Percentiles rank a stretch among this genome's conserved stretches.
These are phyloP conservation scores for Caradrina clavipalpis DNA, from an alignment of 2,888 invertebrate genomes.

Conservation along the genomic window DNA sequence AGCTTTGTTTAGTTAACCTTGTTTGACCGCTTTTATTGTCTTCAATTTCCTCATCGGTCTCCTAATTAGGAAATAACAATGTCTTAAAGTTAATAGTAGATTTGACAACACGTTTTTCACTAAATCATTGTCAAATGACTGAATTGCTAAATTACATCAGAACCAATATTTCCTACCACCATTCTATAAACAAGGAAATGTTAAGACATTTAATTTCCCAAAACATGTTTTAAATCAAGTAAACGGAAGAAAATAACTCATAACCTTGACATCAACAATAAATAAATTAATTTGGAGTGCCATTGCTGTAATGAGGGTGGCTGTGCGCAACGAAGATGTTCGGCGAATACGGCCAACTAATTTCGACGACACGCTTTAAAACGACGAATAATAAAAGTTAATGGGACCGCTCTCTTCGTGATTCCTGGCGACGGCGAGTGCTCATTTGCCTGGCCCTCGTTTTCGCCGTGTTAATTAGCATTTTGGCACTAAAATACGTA, in stretches of 20 bases:
- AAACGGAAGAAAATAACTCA: conserved; percentile 56
- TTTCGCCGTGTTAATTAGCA: conserved; percentile 88
- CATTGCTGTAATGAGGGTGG: conserved; percentile 79
- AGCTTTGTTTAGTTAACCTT: too few species aligned
- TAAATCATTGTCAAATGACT: not conserved
- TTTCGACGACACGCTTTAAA: conserved; percentile 89
- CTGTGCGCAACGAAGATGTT: conserved; percentile 79
- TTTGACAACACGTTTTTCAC: not conserved
- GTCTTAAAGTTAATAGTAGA: too few species aligned
- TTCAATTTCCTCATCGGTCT: too few species aligned
- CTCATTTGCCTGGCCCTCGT: conserved; percentile 85
- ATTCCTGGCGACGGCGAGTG: conserved; percentile 84
- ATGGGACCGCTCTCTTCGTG: conserved; percentile 87
- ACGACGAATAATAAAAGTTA: conserved; percentile 90
- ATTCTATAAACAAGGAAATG: conserved; percentile 18
- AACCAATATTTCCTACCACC: not conserved
- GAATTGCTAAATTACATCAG: not conserved
- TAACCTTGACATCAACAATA: conserved; percentile 67
- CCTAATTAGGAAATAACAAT: too few species aligned
- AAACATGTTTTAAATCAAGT: conserved; percentile 47
- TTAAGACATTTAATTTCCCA: conserved; percentile 26
- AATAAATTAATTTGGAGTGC: conserved; percentile 79
- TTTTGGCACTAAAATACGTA: conserved; percentile 88
- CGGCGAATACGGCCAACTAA: conserved; percentile 88
- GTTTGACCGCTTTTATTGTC: too few species aligned